Conservation (phyloP, 2,113 vertebrate species). For the Anolis sagrei region DNA sequence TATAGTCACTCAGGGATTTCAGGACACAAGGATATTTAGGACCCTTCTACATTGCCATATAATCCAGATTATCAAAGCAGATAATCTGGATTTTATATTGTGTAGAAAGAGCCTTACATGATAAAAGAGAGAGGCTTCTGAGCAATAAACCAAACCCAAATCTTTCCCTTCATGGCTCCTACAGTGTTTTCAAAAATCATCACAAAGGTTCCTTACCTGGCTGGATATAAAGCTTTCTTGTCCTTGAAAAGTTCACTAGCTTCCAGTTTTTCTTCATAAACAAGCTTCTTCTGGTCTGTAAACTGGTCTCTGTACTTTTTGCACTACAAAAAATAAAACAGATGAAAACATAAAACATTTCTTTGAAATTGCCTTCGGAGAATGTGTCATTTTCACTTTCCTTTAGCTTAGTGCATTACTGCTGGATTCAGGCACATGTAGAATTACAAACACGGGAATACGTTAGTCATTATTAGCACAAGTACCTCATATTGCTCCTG, state of each 20-base stretch:
- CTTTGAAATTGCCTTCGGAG: conserved; percentile 34
- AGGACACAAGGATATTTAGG: too few relatives aligned
- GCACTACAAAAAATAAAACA: conserved; percentile 80
- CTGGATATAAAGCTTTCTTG: conserved; percentile 95
- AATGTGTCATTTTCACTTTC: conserved; percentile 25
- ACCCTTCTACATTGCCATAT: too few relatives aligned
- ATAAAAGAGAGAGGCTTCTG: too few relatives aligned
- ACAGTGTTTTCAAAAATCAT: too few relatives aligned
- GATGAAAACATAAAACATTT: conserved; percentile 37
- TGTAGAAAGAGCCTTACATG: too few relatives aligned
- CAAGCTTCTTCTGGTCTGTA: conserved; percentile 92
- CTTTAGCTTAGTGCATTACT: conserved; percentile 48
- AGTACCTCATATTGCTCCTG: not conserved
- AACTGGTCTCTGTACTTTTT: conserved; percentile 96
- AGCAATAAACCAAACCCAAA: too few relatives aligned
- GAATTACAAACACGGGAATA: not conserved
- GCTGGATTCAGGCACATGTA: conserved; percentile 50
- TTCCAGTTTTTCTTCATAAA: conserved; percentile 96
- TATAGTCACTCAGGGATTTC: too few relatives aligned
- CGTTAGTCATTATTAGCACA: not conserved
- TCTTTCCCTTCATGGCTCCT: too few relatives aligned
- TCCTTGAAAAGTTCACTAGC: conserved; percentile 98
- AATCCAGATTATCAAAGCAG: too few relatives aligned
- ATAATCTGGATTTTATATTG: too few relatives aligned
- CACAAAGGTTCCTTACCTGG: conserved; percentile 81